Evolutionary conservation across 2,888 invertebrate species (phyloP).

Genomic region (Falcaria lacertinaria): DNA sequence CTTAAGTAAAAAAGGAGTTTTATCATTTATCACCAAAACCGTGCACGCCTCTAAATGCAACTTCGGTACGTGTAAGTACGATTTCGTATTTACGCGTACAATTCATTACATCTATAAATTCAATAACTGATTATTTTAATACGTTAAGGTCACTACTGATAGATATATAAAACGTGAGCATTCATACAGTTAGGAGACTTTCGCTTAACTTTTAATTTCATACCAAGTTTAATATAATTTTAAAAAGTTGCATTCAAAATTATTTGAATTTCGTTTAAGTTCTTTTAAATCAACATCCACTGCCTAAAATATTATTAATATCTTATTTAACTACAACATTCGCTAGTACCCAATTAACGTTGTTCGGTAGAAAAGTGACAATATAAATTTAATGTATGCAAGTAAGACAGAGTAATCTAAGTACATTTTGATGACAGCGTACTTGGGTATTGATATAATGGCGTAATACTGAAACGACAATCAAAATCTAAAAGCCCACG

Average conservation of each 20-base stretch:
- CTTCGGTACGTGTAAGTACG: constrained; percentile 47
- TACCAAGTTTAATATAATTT: neutral
- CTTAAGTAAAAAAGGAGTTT: constrained; percentile 59
- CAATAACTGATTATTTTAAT: constrained; percentile 58
- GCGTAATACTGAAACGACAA: too few relatives aligned
- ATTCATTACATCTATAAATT: constrained; percentile 69
- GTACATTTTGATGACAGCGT: too few relatives aligned
- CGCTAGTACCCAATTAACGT: constrained; percentile 39
- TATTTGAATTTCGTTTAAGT: neutral
- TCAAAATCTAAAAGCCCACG: too few relatives aligned
- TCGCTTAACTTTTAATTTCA: constrained; percentile 35
- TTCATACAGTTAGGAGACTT: constrained; percentile 68
- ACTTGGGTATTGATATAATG: too few relatives aligned
- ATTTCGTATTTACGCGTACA: constrained; percentile 49
- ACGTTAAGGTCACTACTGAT: constrained; percentile 61
- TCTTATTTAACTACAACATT: constrained; percentile 38
- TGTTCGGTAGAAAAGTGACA: constrained; percentile 33
- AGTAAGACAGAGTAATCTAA: too few relatives aligned
- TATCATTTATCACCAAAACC: constrained; percentile 45
- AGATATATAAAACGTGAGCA: constrained; percentile 72
- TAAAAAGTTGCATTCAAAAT: too few relatives aligned
- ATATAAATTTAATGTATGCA: too few relatives aligned
- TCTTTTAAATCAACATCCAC: constrained; percentile 17
- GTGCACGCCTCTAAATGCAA: constrained; percentile 65
- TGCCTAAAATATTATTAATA: constrained; percentile 25